Base-by-base conservation (phyloP, 2,113 vertebrate species). In the Vulpes ferrilata region DNA sequence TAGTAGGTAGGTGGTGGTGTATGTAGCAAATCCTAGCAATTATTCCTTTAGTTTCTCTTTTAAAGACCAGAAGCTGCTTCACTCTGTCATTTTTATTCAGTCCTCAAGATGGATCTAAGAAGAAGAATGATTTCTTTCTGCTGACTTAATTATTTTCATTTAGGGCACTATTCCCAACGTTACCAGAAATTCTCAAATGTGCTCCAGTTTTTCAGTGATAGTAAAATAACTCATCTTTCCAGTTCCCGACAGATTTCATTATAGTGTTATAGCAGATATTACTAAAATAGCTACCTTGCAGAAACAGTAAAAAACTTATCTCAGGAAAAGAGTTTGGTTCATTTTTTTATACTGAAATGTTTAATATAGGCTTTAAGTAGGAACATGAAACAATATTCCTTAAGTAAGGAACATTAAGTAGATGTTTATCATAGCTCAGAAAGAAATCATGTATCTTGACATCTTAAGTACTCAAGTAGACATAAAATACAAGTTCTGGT, bases 401-500 rank as follows among this genome's bases (percentile, higher is more conserved):
- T 48, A 76, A 74, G 35, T 43, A 74, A 48, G 73, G 38, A 38
- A 48, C 38, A 48, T 48, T 76, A 76, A 76, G 20, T 23, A 38
- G 71, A 48, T 74, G 12, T 48, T 43, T 74, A 74, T 48, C 38
- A 69, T 69, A 94, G 22, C 65, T 69, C 43, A 76, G 35, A 43
- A 89, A 71, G 35, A 25, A 89, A 48, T 62, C 19, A 25, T 35
- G 1, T 73, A n/a, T 65, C 20, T 80, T 87, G 13, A 48, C 71
- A 83, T 92, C 98, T 86, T 95, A 48, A 82, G 20, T 93, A 30
- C 5, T 88, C 25, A 35, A 38, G 82, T 88, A 84, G 78, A 78
- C 30, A 76, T 55, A 84, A 74, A 88, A 71, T 86, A 2, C 85
- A 67, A 32, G 59, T 90, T 32, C 19, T 91, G 78, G 35, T 62